These are phyloP conservation scores for Leuciscus idus DNA, from an alignment of 2,113 vertebrate genomes.

Conservation along the genomic window DNA sequence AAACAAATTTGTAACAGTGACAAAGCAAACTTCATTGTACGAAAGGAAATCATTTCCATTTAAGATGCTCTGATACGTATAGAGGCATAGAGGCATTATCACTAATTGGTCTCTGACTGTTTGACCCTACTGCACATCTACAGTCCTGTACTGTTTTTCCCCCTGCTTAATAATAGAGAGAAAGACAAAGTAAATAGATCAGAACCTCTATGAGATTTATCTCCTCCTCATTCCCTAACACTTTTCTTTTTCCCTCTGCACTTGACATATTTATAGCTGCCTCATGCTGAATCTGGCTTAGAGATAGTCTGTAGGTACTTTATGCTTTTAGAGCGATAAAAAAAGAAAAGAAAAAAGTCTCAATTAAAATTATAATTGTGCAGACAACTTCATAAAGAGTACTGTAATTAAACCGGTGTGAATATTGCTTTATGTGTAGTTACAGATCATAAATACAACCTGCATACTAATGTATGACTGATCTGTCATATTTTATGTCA, in stretches of 20 bases:
- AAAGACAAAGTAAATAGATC: too few species aligned
- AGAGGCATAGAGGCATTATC: not conserved
- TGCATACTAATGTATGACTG: not conserved
- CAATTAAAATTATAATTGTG: constrained; percentile 28
- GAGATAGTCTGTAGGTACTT: not conserved
- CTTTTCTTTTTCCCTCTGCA: not conserved
- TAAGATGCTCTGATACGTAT: not conserved
- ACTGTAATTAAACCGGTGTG: constrained; percentile 6
- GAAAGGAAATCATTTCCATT: too few species aligned
- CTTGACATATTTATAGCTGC: not conserved
- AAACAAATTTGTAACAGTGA: too few species aligned
- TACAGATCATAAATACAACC: constrained; percentile 24
- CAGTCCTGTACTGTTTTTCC: not conserved
- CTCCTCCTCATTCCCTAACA: not conserved
- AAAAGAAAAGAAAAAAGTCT: not conserved
- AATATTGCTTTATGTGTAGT: constrained; percentile 11
- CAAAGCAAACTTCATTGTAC: too few species aligned
- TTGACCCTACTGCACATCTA: not conserved
- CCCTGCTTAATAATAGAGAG: not conserved
- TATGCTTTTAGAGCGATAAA: not conserved
- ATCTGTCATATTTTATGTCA: not conserved
- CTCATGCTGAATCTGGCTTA: not conserved
- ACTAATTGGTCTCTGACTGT: not conserved
- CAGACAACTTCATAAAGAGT: constrained; percentile 13
- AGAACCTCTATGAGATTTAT: not conserved